phyloP scores from a whole-genome alignment of 2,797 vertebrate species.

The Alcedo atthis region DNA sequence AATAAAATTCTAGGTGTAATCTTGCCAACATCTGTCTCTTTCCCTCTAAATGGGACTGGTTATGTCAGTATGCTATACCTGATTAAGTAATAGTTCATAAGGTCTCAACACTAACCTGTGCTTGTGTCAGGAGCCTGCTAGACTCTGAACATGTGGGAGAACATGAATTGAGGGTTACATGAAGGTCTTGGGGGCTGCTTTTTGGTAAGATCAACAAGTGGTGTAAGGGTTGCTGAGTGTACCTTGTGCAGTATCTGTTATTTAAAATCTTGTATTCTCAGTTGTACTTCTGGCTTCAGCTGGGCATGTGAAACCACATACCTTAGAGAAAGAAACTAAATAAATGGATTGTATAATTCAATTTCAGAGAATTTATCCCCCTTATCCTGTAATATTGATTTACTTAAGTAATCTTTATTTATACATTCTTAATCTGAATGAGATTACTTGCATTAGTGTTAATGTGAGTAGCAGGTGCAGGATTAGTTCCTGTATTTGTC shows the following conservation, averaged over 20 bases:
- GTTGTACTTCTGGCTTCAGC: not conserved
- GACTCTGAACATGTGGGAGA: not conserved
- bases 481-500: slow-evolving; percentile 50
- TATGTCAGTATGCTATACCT: not conserved
- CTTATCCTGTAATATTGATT: slow-evolving; percentile 43
- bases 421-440: slow-evolving; percentile 24
- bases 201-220: not conserved
- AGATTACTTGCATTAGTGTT: slow-evolving; percentile 42
- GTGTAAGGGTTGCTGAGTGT: not conserved
- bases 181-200: not conserved
- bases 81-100: not conserved
- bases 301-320: not conserved
- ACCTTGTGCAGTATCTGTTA: not conserved
- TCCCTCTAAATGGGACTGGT: not conserved
- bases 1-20: not conserved
- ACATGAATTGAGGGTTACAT: not conserved
- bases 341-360: slow-evolving; percentile 20
- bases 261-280: not conserved
- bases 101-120: not conserved
- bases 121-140: not conserved
- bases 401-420: slow-evolving; percentile 43
- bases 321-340: slow-evolving; percentile 28
- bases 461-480: slow-evolving; percentile 28
- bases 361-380: slow-evolving; percentile 28
- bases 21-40: not conserved